Evolutionary conservation across 2,888 invertebrate species (phyloP).

Genomic region (Octonoba sinensis): DNA sequence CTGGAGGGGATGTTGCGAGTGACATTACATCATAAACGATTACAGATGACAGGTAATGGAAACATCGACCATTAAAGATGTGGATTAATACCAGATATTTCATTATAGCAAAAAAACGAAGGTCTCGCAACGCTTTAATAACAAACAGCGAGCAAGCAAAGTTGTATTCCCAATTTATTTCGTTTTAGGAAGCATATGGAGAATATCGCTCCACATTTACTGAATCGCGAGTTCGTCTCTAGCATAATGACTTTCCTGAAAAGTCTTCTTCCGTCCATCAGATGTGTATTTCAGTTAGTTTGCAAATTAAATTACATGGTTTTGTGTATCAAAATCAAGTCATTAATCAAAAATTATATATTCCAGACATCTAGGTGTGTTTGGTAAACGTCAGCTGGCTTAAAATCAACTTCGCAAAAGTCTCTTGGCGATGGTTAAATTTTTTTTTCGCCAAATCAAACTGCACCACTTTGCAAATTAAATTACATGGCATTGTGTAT

Average conservation of each 20-base stretch:
- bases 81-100: constrained; percentile 51
- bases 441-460: too few species aligned
- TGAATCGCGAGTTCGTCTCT: constrained; percentile 14
- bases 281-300: too few species aligned
- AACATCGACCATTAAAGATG: constrained; percentile 58
- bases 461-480: too few species aligned
- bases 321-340: too few species aligned
- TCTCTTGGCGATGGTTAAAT: too few species aligned
- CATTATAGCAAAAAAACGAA: constrained; percentile 42
- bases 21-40: constrained; percentile 48
- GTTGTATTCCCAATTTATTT: constrained; percentile 18
- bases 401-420: too few species aligned
- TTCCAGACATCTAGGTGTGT: too few species aligned
- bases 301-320: too few species aligned
- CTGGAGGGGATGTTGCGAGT: constrained; percentile 13
- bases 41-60: constrained; percentile 58
- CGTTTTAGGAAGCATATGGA: neutral
- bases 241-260: neutral
- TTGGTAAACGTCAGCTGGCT: too few species aligned
- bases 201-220: constrained; percentile 7
- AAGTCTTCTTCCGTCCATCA: neutral
- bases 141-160: constrained; percentile 43
- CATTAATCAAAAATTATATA: too few species aligned
- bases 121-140: constrained; percentile 36
- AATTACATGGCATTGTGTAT: too few species aligned